Conservation (phyloP, 2,797 vertebrate species). For the Echiichthys vipera region DNA sequence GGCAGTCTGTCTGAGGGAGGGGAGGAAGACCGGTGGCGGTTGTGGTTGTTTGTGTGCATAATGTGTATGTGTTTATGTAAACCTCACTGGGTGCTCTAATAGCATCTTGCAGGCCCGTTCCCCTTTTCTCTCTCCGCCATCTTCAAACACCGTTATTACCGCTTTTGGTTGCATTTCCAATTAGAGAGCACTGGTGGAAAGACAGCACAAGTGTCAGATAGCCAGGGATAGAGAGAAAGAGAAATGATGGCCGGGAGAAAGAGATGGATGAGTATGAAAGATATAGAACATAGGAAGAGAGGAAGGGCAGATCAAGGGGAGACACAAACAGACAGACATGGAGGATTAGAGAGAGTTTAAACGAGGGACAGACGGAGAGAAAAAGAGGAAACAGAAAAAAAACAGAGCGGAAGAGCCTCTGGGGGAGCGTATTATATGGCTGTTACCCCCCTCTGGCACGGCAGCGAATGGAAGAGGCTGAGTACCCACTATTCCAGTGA, state of each 20-base stretch:
- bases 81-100: constrained; percentile 59
- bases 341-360: constrained; percentile 39
- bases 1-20: constrained; percentile 51
- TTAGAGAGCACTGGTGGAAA: constrained; percentile 60
- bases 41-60: constrained; percentile 25
- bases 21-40: constrained; percentile 8
- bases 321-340: constrained; percentile 40
- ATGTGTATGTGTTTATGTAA: constrained; percentile 60
- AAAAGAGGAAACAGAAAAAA: constrained; percentile 39
- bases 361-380: constrained; percentile 44
- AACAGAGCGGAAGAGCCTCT: constrained; percentile 60
- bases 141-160: constrained; percentile 68
- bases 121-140: constrained; percentile 44
- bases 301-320: constrained; percentile 66
- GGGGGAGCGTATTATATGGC: constrained; percentile 74
- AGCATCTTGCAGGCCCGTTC: constrained; percentile 50
- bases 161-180: constrained; percentile 82
- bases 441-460: constrained; percentile 68
- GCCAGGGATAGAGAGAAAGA: constrained; percentile 26
- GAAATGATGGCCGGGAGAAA: constrained; percentile 34
- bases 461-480: constrained; percentile 62
- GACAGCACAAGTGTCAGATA: constrained; percentile 50
- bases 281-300: constrained; percentile 28
- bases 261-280: constrained; percentile 55
- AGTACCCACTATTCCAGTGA: constrained; percentile 79